Conservation (phyloP, 2,888 invertebrate genomes). For the Perizoma affinitatum region DNA sequence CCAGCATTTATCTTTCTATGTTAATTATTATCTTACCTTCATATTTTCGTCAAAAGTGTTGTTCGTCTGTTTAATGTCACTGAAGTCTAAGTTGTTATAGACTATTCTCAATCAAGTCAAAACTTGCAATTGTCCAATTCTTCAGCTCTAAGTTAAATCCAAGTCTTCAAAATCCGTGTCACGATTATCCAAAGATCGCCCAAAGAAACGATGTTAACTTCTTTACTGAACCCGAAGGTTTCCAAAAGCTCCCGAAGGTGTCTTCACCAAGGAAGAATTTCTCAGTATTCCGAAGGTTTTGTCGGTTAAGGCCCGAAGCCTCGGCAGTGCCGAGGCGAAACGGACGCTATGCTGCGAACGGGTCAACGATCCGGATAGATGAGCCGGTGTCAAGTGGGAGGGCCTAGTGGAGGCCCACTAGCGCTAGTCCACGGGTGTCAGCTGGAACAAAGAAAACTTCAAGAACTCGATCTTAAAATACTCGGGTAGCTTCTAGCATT, state of each 20-base stretch:
- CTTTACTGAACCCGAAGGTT: conserved; percentile 3
- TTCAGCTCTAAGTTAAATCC: conserved; percentile 25
- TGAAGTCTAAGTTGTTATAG: conserved; percentile 18
- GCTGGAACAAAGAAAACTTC: conserved; percentile 46
- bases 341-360: conserved; percentile 50
- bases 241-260: conserved; percentile 10
- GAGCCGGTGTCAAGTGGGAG: conserved; percentile 86
- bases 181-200: conserved; percentile 25
- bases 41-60: conserved; percentile 22
- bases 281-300: conserved; percentile 16
- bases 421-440: conserved; percentile 80
- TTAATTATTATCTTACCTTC: conserved; percentile 19
- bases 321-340: conserved; percentile 57
- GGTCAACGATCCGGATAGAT: conserved; percentile 79
- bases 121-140: conserved; percentile 17
- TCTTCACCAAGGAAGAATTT: neutral
- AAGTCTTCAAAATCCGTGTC: conserved; percentile 31
- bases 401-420: conserved; percentile 78
- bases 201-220: conserved; percentile 15
- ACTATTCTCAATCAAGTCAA: conserved; percentile 19
- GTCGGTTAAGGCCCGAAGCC: conserved; percentile 51
- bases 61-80: conserved; percentile 4
- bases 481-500: too few relatives aligned
- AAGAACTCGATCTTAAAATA: neutral
- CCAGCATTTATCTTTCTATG: neutral